Evolutionary conservation across 2,888 invertebrate genomes (phyloP), one percentile per base, ranked within the genome.

Genomic region (Zeuzera pyrina): DNA sequence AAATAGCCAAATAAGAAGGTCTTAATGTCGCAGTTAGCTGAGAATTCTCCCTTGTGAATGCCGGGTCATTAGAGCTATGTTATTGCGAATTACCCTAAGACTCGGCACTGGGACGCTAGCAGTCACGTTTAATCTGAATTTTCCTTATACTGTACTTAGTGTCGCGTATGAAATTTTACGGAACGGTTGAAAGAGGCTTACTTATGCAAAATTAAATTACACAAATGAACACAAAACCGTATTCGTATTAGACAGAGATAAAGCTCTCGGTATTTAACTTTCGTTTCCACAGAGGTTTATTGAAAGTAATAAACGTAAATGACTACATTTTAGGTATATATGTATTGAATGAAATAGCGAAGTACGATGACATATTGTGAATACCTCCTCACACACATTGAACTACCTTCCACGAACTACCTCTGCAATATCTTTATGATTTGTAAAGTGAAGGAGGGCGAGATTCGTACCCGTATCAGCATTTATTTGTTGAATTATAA

Each of bases 1-100:
- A 64, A 76, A 74, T 73, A 76, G 74, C 74, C 74, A 73, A 77
- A 74, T 74, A 77, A 76, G 76, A 71, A 72, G 74, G 73, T 74
- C 63, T 65, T 76, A 78, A 79, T 74, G 74, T 66, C 66, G 70
- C 73, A 73, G 76, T 79, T 78, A 78, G 63, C 66, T 57, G 65
- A 59, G 71, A 71, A 72, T 70, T 65, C 64, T 64, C 74, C 72
- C 74, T 68, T 64, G 70, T 76, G 76, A 78, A 77, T 77, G 66
- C 60, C 47, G 61, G 65, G 60, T 78, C 78, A 78, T 79, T 79
- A 79, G 76, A 65, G 74, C 69, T 60, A 58, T 72, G 76, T 77
- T 77, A 77, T 73, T 77, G 70, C 73, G 68, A 76, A 70, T 72
- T 68, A 65, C 66, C 65, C 58, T 58, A 62, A 65, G 62, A 64